phyloP scores from a whole-genome alignment of 2,113 vertebrate genomes.

The Myiozetetes cayanensis region DNA sequence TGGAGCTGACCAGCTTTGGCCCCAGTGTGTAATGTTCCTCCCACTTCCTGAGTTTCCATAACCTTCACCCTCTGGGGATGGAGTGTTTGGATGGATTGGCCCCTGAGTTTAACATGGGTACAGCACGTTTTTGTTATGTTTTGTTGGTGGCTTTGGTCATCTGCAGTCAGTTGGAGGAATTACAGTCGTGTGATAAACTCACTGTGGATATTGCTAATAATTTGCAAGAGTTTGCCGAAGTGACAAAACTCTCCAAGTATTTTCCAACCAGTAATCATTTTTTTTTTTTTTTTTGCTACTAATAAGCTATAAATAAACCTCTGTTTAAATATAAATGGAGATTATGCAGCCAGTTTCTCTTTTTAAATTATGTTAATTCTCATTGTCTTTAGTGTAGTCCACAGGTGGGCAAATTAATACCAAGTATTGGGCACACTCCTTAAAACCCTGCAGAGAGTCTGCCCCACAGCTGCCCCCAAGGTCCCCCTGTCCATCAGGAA shows the following conservation, averaged over 20 bases:
- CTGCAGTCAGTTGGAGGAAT: neutral
- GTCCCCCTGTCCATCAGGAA: neutral
- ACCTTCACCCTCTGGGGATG: neutral
- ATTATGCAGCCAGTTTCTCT: neutral
- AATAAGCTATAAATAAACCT: neutral
- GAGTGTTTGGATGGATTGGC: neutral
- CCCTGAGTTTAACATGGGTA: neutral
- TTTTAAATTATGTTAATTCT: neutral
- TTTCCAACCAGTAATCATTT: neutral
- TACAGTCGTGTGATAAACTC: neutral
- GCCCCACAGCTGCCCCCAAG: neutral
- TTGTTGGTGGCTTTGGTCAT: neutral
- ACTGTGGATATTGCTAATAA: neutral
- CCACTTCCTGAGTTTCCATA: neutral
- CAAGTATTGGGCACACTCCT: neutral
- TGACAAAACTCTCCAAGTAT: neutral
- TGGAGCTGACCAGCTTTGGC: neutral
- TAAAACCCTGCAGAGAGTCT: neutral
- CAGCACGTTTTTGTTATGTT: neutral
- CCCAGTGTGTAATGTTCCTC: neutral
- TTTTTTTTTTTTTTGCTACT: neutral
- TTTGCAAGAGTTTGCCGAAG: neutral
- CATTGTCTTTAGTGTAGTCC: neutral
- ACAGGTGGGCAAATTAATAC: neutral
- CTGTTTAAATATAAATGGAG: neutral